phyloP scores from a whole-genome alignment of 2,797 vertebrate species.

The Odontamblyopus rebecca region DNA sequence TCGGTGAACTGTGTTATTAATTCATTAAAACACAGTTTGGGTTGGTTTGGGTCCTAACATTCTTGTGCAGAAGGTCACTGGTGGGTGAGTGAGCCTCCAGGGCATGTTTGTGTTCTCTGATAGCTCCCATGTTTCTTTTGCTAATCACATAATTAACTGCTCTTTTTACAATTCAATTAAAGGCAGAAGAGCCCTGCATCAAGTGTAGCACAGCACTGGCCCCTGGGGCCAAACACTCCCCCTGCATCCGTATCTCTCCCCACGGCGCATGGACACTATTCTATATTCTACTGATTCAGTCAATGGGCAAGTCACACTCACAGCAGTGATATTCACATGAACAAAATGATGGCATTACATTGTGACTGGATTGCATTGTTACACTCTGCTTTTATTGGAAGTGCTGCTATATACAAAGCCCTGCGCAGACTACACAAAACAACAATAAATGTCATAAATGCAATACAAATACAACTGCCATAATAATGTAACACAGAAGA shows the following conservation, averaged over 20 bases:
- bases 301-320: too few species aligned
- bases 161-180: constrained; percentile 65
- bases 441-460: too few species aligned
- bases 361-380: constrained; percentile 23
- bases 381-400: not conserved
- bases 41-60: not conserved
- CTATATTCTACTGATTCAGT: too few species aligned
- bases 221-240: constrained; percentile 42
- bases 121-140: constrained; percentile 37
- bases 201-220: constrained; percentile 39
- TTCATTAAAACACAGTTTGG: too few species aligned
- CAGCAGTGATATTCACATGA: not conserved
- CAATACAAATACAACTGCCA: too few species aligned
- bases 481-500: not conserved
- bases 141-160: constrained; percentile 72
- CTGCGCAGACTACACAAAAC: not conserved
- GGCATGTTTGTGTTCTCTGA: constrained; percentile 48
- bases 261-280: not conserved
- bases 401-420: not conserved
- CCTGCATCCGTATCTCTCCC: constrained; percentile 37
- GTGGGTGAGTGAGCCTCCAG: constrained; percentile 34
- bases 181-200: constrained; percentile 46
- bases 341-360: constrained; percentile 23
- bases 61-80: constrained; percentile 38
- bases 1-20: too few species aligned